Percentiles rank a stretch among this genome's conserved stretches.
Evolutionary conservation across 2,797 vertebrate genomes (phyloP).

Genomic region (Steatocranus sp.): DNA sequence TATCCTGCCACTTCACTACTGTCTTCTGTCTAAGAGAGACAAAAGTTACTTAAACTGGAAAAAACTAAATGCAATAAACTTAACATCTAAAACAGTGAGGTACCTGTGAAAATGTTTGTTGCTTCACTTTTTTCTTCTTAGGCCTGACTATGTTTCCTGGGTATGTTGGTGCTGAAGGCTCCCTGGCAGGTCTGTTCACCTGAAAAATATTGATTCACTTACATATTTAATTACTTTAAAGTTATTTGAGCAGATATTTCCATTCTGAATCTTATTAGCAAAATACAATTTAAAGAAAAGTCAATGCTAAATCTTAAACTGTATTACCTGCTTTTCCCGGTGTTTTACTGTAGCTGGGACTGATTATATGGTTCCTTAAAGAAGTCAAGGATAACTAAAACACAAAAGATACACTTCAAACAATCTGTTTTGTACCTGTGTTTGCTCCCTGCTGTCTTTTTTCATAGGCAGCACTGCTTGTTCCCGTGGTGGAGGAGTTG

Average conservation of each 20-base stretch:
- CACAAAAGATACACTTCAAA: neutral
- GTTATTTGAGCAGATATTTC: neutral
- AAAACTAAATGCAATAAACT: neutral
- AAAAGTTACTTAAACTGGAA: neutral
- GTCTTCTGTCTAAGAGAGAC: neutral
- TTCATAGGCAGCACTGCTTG: neutral
- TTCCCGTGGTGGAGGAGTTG: neutral
- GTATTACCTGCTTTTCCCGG: rapidly evolving
- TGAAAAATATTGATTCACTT: neutral
- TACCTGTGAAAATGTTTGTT: neutral
- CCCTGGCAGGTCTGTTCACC: neutral
- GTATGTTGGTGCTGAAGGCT: neutral
- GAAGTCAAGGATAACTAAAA: neutral
- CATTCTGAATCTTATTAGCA: neutral
- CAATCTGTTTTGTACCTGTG: neutral
- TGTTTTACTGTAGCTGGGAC: neutral
- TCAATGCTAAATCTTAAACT: rapidly evolving
- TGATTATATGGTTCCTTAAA: neutral
- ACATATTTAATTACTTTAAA: neutral
- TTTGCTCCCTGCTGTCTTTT: neutral
- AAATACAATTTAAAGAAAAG: rapidly evolving
- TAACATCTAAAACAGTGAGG: neutral
- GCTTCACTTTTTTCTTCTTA: neutral
- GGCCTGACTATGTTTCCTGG: neutral
- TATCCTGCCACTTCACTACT: neutral